Evolutionary conservation across 2,113 vertebrate genomes (phyloP).

Genomic region (Alethe castanea): DNA sequence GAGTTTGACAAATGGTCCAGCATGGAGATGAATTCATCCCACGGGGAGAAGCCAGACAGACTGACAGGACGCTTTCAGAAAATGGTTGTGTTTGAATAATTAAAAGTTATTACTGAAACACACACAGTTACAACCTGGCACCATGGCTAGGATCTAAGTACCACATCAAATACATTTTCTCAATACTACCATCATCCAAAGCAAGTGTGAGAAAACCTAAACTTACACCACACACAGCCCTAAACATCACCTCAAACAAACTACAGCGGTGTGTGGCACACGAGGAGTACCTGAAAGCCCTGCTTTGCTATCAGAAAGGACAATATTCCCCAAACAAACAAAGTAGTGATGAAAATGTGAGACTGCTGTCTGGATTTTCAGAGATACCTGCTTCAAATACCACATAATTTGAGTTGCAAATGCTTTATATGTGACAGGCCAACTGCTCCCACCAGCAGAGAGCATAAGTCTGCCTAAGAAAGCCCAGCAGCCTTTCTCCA

Average conservation of each 20-base stretch:
- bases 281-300: background rate
- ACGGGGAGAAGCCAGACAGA: background rate
- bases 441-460: slow-evolving; percentile 14
- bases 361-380: background rate
- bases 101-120: background rate
- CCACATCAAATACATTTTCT: background rate
- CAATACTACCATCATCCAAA: background rate
- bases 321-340: background rate
- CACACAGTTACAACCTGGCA: background rate
- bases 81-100: background rate
- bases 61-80: background rate
- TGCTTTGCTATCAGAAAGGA: background rate
- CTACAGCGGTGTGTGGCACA: background rate
- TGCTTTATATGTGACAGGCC: background rate
- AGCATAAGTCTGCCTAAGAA: background rate
- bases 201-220: background rate
- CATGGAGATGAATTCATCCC: background rate
- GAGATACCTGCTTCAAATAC: background rate
- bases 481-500: background rate
- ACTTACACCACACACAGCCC: background rate
- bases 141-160: background rate
- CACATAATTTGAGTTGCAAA: background rate
- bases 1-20: background rate
- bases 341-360: fast-evolving
- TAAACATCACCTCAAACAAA: background rate